Percentiles rank a stretch among this genome's conserved stretches.
phyloP scores from a whole-genome alignment of 2,797 vertebrate genomes.

The Neosalanx taihuensis region DNA sequence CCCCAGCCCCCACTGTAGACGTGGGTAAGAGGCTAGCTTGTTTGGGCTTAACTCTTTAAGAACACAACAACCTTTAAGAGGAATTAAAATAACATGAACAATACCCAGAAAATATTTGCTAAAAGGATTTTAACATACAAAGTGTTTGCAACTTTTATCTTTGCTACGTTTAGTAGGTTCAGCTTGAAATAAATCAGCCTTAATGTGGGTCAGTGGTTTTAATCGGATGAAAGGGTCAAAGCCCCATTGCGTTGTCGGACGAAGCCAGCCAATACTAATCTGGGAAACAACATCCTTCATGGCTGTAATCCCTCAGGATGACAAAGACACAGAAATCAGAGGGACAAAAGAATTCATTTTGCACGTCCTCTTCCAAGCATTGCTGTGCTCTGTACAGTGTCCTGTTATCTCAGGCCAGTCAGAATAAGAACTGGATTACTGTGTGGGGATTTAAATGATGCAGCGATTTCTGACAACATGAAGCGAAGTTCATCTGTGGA shows the following conservation, averaged over 20 bases:
- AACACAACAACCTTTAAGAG: slow-evolving; percentile 33
- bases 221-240: slow-evolving; percentile 59
- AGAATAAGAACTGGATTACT: slow-evolving; percentile 36
- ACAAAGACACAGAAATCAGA: slow-evolving; percentile 37
- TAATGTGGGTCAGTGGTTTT: slow-evolving; percentile 63
- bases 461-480: slow-evolving; percentile 36
- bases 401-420: slow-evolving; percentile 39
- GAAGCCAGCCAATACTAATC: slow-evolving; percentile 71
- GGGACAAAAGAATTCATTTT: slow-evolving; percentile 37
- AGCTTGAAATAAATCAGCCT: slow-evolving; percentile 23
- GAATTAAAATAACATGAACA: slow-evolving; percentile 4
- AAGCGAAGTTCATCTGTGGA: slow-evolving; percentile 28
- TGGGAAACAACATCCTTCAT: slow-evolving; percentile 61
- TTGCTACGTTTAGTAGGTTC: slow-evolving; percentile 28
- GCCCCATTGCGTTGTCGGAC: slow-evolving; percentile 62
- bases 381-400: background rate
- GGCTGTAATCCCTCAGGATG: slow-evolving; percentile 58
- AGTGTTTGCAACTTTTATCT: slow-evolving; percentile 10
- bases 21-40: slow-evolving; percentile 20
- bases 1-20: background rate
- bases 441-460: slow-evolving; percentile 11
- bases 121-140: background rate
- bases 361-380: slow-evolving; percentile 13
- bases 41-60: slow-evolving; percentile 2
- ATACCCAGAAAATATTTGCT: slow-evolving; percentile 29